Conservation (phyloP, 2,888 invertebrate genomes). For the Vannuccia rotundouncinata region DNA sequence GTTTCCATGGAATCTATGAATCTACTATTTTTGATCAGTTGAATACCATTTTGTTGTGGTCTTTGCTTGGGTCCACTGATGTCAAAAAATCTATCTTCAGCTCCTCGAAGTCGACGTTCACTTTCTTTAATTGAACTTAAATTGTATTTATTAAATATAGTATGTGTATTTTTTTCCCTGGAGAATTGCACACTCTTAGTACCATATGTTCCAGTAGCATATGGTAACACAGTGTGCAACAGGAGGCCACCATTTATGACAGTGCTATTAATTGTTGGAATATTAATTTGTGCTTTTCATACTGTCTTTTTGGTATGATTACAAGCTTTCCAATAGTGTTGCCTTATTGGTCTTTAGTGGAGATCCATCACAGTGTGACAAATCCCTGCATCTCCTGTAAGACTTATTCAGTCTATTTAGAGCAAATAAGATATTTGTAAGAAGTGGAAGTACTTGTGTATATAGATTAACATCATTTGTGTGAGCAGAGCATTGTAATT, state of each 20-base stretch:
- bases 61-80: neutral
- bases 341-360: too few species aligned
- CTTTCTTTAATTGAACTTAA: conserved; percentile 8
- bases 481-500: conserved; percentile 22
- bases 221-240: too few species aligned
- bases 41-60: neutral
- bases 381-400: too few species aligned
- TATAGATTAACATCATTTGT: conserved; percentile 37
- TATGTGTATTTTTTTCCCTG: too few species aligned
- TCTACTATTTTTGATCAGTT: neutral
- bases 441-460: conserved; percentile 27
- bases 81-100: conserved; percentile 5
- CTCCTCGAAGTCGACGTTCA: conserved; percentile 3
- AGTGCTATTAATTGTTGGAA: too few species aligned
- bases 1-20: neutral
- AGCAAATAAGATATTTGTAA: conserved; percentile 36
- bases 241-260: too few species aligned
- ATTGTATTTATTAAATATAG: conserved; percentile 7
- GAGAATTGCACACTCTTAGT: too few species aligned
- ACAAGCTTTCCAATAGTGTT: too few species aligned
- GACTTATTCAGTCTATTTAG: conserved; percentile 38
- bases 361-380: too few species aligned
- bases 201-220: too few species aligned
- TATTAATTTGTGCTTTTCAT: too few species aligned
- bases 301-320: too few species aligned